These are phyloP conservation scores for Notechis scutatus DNA, from an alignment of 2,113 vertebrate species.

Conservation along the genomic window DNA sequence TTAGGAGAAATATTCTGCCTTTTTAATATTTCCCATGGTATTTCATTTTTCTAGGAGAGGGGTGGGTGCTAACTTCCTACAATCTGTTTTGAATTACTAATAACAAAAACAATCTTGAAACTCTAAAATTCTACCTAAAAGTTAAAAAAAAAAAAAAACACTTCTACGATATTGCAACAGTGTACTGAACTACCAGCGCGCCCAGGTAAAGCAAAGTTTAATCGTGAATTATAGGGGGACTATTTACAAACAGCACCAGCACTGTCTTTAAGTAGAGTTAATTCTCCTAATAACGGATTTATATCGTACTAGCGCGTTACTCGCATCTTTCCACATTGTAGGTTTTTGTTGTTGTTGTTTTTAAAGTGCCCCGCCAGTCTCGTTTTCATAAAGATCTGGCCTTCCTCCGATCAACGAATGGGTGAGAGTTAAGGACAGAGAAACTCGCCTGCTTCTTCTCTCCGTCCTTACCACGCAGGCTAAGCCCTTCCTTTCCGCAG, in stretches of 20 bases:
- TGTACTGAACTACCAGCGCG: neutral
- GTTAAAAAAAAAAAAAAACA: neutral
- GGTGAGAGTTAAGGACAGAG: neutral
- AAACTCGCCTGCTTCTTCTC: accelerated
- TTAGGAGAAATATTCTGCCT: too few relatives aligned
- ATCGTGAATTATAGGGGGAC: neutral
- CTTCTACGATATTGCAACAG: neutral
- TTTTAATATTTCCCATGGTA: too few relatives aligned
- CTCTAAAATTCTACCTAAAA: neutral
- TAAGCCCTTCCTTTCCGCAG: slow-evolving; percentile 32
- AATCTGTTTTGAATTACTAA: neutral
- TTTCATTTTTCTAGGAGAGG: too few relatives aligned
- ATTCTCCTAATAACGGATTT: neutral
- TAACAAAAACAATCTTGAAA: too few relatives aligned
- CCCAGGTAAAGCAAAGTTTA: neutral
- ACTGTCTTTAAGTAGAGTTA: neutral
- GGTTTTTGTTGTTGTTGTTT: too few relatives aligned
- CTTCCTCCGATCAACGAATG: neutral
- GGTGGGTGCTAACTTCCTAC: too few relatives aligned
- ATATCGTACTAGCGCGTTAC: neutral
- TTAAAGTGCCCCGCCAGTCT: neutral
- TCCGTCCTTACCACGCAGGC: slow-evolving; percentile 52
- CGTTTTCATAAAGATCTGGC: neutral
- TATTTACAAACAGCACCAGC: neutral
- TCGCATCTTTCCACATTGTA: neutral